Percentiles rank a stretch among this genome's conserved stretches.
Evolutionary conservation across 2,888 invertebrate genomes (phyloP).

Genomic region (Diarsia dahlii): DNA sequence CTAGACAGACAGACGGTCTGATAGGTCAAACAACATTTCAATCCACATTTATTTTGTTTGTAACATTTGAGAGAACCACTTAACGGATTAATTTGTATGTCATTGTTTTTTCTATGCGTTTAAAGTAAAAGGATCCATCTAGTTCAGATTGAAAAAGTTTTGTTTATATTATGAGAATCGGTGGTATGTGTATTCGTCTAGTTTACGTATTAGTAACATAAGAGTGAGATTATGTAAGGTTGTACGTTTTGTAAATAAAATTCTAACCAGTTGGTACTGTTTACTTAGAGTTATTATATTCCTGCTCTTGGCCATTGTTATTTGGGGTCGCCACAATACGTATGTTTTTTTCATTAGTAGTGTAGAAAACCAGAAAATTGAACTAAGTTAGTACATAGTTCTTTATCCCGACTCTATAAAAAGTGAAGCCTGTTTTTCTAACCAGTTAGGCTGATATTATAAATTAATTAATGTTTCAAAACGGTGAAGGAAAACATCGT

Average conservation of each 20-base stretch:
- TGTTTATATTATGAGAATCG: background rate
- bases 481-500: too few relatives aligned
- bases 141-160: background rate
- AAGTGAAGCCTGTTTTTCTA: constrained; percentile 3
- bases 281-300: too few relatives aligned
- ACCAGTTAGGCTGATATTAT: background rate
- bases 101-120: constrained; percentile 23
- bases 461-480: background rate
- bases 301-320: too few relatives aligned
- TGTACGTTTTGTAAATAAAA: too few relatives aligned
- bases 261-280: too few relatives aligned
- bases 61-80: constrained; percentile 37
- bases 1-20: constrained; percentile 25
- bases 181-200: background rate
- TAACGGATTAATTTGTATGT: constrained; percentile 40
- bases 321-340: too few relatives aligned
- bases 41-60: constrained; percentile 27
- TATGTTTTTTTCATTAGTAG: too few relatives aligned
- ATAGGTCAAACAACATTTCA: constrained; percentile 47
- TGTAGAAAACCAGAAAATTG: too few relatives aligned
- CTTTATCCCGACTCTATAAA: background rate
- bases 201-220: background rate
- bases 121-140: constrained; percentile 5
- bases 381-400: background rate
- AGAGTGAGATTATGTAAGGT: background rate